Conservation (phyloP, 2,888 invertebrate genomes). For the Agelastica alni region DNA sequence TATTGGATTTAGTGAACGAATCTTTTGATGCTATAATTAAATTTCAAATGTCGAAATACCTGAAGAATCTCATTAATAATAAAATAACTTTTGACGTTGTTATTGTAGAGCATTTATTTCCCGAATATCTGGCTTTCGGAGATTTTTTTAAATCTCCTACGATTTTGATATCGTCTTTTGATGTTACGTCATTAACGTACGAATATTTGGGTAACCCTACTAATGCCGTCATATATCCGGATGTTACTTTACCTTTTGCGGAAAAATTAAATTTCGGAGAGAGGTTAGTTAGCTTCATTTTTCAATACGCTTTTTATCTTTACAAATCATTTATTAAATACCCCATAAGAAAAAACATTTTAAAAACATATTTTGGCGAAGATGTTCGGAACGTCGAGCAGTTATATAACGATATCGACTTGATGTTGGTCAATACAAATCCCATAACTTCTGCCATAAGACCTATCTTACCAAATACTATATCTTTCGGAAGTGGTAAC, state of each 20-base stretch:
- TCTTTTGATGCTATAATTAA: not conserved
- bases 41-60: constrained; percentile 5
- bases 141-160: constrained; percentile 38
- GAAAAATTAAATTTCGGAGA: constrained; percentile 11
- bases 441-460: constrained; percentile 23
- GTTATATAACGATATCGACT: constrained; percentile 15
- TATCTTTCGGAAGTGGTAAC: constrained; percentile 32
- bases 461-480: constrained; percentile 22
- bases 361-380: constrained; percentile 21
- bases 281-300: constrained; percentile 29
- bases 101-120: constrained; percentile 35
- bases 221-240: constrained; percentile 36
- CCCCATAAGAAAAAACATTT: not conserved
- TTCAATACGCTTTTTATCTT: not conserved
- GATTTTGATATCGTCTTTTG: constrained; percentile 37
- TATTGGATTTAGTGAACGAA: not conserved
- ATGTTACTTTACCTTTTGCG: constrained; percentile 31
- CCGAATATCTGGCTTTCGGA: constrained; percentile 35
- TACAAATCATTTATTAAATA: not conserved
- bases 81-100: constrained; percentile 39
- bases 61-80: constrained; percentile 3
- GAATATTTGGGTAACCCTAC: constrained; percentile 28
- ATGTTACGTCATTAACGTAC: not conserved
- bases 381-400: constrained; percentile 1
- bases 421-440: constrained; percentile 24